Percentiles rank a stretch among this genome's conserved stretches.
phyloP scores from a whole-genome alignment of 2,113 vertebrate genomes.

The Regulus satrapa region DNA sequence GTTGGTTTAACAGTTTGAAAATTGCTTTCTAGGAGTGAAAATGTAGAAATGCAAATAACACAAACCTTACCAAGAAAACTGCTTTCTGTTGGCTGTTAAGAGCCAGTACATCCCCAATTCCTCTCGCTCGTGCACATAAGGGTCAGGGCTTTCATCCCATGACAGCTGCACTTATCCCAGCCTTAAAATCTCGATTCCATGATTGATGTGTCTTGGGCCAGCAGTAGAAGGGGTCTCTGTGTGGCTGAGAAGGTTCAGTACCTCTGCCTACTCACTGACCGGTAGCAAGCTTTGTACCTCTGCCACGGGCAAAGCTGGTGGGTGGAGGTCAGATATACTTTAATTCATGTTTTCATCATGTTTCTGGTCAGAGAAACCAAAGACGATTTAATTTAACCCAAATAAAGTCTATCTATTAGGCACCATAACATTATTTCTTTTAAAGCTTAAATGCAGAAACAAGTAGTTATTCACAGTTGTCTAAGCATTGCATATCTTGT shows the following conservation, averaged over 20 bases:
- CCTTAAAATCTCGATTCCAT: background rate
- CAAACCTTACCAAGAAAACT: background rate
- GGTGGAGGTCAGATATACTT: background rate
- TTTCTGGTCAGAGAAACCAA: background rate
- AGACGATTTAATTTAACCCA: background rate
- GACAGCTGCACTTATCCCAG: background rate
- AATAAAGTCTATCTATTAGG: background rate
- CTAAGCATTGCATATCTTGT: background rate
- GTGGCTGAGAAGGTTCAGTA: background rate
- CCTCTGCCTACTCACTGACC: background rate
- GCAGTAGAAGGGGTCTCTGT: background rate
- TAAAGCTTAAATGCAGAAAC: background rate
- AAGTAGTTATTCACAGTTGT: background rate
- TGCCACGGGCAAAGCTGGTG: background rate
- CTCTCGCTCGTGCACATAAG: background rate
- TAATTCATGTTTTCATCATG: background rate
- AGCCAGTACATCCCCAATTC: fast-evolving
- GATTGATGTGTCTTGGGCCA: background rate
- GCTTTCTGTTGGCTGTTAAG: background rate
- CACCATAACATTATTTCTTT: background rate
- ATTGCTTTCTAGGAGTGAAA: background rate
- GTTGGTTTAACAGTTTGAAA: background rate
- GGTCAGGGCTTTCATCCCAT: background rate
- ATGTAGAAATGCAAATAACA: background rate
- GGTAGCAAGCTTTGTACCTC: background rate